Evolutionary conservation across 2,888 invertebrate genomes (phyloP).

Genomic region (Netelia fuscicornis): DNA sequence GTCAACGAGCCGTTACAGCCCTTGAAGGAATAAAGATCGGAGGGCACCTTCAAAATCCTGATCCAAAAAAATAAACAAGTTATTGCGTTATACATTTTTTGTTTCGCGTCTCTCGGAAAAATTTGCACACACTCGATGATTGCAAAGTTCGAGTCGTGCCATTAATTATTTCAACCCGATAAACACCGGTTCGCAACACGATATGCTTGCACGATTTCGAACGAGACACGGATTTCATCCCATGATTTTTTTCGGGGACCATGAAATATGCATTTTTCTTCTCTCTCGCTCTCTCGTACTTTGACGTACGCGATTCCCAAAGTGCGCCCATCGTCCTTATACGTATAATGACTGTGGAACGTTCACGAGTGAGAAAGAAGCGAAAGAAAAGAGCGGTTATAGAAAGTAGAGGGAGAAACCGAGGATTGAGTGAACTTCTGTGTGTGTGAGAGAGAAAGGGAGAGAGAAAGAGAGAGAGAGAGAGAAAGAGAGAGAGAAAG

Average conservation of each 20-base stretch:
- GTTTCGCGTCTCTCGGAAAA: too few relatives aligned
- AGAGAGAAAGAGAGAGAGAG: too few relatives aligned
- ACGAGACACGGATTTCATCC: constrained; percentile 1
- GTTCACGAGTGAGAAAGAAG: constrained; percentile 37
- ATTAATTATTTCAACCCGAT: background rate
- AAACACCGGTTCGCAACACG: background rate
- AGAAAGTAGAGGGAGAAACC: background rate
- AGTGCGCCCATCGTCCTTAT: constrained; percentile 74
- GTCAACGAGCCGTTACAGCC: too few relatives aligned
- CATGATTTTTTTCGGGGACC: constrained; percentile 5
- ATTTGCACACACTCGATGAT: too few relatives aligned
- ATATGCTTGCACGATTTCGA: background rate
- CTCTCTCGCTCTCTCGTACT: constrained; percentile 42
- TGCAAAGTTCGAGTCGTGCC: background rate
- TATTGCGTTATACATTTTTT: too few relatives aligned
- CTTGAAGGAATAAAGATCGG: too few relatives aligned
- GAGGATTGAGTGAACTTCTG: background rate
- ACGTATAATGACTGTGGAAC: constrained; percentile 78
- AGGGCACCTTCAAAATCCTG: too few relatives aligned
- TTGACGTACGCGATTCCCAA: constrained; percentile 47
- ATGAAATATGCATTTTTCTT: constrained; percentile 21
- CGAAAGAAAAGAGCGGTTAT: background rate
- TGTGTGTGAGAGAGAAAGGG: background rate
- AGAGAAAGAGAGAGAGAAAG: background rate
- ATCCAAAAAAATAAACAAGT: too few relatives aligned